These are phyloP conservation scores for Austrolebias charrua DNA, from an alignment of 2,797 vertebrate species.

Conservation along the genomic window DNA sequence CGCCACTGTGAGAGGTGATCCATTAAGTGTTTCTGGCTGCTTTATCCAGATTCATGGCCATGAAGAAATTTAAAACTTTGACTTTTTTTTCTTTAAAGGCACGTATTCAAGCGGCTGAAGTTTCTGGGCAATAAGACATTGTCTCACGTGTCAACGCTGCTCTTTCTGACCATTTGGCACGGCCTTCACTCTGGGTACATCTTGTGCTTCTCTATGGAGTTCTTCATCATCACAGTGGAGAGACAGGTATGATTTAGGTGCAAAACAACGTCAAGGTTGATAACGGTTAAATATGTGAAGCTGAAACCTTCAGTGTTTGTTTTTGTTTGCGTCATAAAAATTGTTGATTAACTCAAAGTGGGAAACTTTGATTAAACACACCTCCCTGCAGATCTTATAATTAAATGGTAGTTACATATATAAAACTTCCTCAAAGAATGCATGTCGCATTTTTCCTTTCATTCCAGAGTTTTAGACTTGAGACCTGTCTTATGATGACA, in stretches of 20 bases:
- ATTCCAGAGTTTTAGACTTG: no score
- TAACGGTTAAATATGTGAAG: neutral
- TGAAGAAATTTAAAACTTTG: constrained; percentile 1
- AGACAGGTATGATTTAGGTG: constrained; percentile 82
- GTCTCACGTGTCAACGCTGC: constrained; percentile 87
- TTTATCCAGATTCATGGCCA: constrained; percentile 6
- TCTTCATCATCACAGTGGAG: constrained; percentile 92
- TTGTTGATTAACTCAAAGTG: constrained; percentile 5
- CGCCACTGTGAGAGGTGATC: constrained; percentile 13
- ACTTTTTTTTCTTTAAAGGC: constrained; percentile 71
- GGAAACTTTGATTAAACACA: constrained; percentile 19
- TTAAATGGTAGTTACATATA: constrained; percentile 18
- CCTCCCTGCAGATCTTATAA: constrained; percentile 4
- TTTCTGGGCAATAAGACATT: constrained; percentile 92
- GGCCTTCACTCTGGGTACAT: constrained; percentile 96
- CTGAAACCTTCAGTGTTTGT: neutral
- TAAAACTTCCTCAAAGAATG: no score
- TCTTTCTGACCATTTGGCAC: constrained; percentile 94
- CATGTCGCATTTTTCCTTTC: no score
- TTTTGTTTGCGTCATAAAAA: constrained; percentile 14
- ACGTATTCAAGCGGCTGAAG: constrained; percentile 93
- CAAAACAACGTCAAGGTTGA: neutral
- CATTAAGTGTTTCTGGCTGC: constrained; percentile 13
- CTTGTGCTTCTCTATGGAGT: constrained; percentile 96
- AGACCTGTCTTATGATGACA: no score